Evolutionary conservation across 2,888 invertebrate genomes (phyloP), one percentile per base, ranked within the genome.

Genomic region (Nomada ruficornis): DNA sequence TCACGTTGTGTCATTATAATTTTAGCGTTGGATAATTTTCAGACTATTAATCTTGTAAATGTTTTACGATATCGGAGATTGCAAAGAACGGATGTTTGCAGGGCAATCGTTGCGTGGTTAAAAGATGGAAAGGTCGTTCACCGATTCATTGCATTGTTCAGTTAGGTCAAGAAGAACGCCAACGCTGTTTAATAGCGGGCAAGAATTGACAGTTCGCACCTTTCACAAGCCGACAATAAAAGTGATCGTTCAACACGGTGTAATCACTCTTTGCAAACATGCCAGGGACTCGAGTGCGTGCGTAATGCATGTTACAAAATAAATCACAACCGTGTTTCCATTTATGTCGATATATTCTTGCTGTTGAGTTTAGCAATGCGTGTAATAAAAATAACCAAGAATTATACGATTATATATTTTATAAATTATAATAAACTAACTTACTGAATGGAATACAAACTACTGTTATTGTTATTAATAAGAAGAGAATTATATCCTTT

Each of bases 201-300:
- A 71, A 63, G 77, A 57, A 86, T 85, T 74, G 67, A 77, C 84
- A 72, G 72, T 80, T 86, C 68, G 84, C 83, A 70, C 81, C 88
- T 89, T 84, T 86, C 84, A 84, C 82, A 77, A 86, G 77, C 36
- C 42, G 67, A 60, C 78, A 75, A 90, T 87, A 88, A 88, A 90
- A 86, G 82, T 81, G 80, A 83, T 81, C 79, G 82, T 44, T n/a
- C 73, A 69, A 80, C 67, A 47, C 73, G 26, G 80, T 65, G 79
- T 81, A 74, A 79, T 69, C 79, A 55, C 36, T 47, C 20, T 67
- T 57, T 57, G 65, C 80, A 64, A 75, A 82, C 80, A 65, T 52
- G 55, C 26, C 68, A 9, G 2, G 29, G 44, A 18, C 79, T 65
- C n/a, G 59, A 36, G 42, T 59, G 55, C 63, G 52, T 42, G 50